Conservation (phyloP, 2,888 invertebrate species). For the Eupithecia subfuscata region DNA sequence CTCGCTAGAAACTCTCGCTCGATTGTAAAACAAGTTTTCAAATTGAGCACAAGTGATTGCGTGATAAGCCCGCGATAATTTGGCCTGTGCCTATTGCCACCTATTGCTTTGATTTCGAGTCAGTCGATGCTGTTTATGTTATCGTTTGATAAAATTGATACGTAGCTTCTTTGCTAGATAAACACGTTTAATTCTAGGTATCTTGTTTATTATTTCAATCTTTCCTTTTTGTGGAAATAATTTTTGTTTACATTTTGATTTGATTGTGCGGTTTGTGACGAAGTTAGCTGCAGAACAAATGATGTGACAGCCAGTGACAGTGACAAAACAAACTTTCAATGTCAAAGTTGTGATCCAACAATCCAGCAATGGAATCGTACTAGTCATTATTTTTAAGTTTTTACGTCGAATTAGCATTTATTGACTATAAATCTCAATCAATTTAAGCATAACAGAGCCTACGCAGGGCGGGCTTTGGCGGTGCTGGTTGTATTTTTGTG, state of each 20-base stretch:
- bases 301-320: too few species aligned
- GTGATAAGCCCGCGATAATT: constrained; percentile 15
- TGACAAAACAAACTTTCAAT: too few species aligned
- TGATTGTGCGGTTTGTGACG: background rate
- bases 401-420: too few species aligned
- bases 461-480: too few species aligned
- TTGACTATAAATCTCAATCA: too few species aligned
- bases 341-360: too few species aligned
- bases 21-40: constrained; percentile 32
- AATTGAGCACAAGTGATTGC: constrained; percentile 26
- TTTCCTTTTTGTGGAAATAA: background rate
- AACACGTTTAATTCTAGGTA: background rate
- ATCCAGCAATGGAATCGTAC: too few species aligned
- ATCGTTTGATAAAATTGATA: constrained; percentile 1
- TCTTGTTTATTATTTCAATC: background rate
- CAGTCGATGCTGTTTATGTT: background rate
- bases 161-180: background rate
- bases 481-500: too few species aligned
- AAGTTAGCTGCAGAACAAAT: background rate
- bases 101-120: background rate
- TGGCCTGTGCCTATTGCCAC: background rate
- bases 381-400: too few species aligned
- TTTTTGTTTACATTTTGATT: background rate
- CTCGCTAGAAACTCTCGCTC: constrained; percentile 5
- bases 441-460: too few species aligned